Base-by-base conservation (phyloP, 1,140 invertebrate species). In the Monochamus saltuarius region DNA sequence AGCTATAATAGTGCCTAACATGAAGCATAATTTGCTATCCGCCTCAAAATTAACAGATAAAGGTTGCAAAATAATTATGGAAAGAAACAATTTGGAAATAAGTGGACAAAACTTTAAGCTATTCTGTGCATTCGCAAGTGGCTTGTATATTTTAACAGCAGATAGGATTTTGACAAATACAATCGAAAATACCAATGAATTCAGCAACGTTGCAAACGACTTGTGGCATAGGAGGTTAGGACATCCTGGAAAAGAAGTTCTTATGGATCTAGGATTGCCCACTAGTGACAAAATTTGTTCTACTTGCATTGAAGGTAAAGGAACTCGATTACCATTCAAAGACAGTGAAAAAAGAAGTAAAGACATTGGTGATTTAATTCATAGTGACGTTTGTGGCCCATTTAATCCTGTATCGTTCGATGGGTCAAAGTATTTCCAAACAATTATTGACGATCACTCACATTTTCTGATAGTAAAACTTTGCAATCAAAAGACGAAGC, bases 361-460 rank as follows among this genome's bases (percentile, higher is more conserved):
- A 37, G 39, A 61, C 22, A 59, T 59, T 63, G 8, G 47, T 73
- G 29, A 56, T 72, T 45, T 19, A 75, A 49, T 77, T 37, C 68
- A 76, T 49, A 67, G 62, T 50, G 74, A 77, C 61, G 67, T 75
- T 0, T 29, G 22, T 68, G 73, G 73, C 38, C 73, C 72, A 16
- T 72, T 77, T 29, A 62, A 55, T 39, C 69, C 66, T 45, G 14
- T 38, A 17, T 67, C 71, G 1, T 59, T 35, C 13, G 64, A 75
- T 51, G 65, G 67, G 17, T 49, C 64, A 29, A 69, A 60, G 35
- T 78, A 78, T 62, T 73, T 75, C 66, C 62, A 76, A 13, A 69
- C 69, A n/a, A 75, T 75, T 46, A 64, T 74, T 36, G 76, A 78
- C 66, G 73, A 78, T 61, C 76, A 46, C 60, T 73, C 73, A 14